Base-by-base conservation (phyloP, 1,140 invertebrate genomes). In the Sitobion miscanthi region DNA sequence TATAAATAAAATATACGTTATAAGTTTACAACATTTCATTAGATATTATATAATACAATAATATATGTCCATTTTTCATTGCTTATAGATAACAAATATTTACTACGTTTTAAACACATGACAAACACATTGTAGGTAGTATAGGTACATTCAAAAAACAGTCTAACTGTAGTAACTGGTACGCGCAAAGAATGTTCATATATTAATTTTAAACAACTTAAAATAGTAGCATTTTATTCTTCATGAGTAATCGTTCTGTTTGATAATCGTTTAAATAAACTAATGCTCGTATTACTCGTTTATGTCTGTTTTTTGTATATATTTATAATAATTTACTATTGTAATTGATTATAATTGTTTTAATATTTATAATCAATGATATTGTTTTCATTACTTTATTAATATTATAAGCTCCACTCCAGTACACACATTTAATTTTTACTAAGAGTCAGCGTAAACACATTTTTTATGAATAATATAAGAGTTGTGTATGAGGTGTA, bases 361-460 rank as follows among this genome's bases (percentile, higher is more conserved):
- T 17, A 69, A 69, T 17, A 69, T 4, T 69, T n/a, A 77, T 35
- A n/a, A 77, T 77, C n/a, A 77, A 77, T 77, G 62, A 14, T n/a
- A 77, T 77, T n/a, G 62, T 35, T n/a, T 77, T 77, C 30, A 77
- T 83, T 83, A 85, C 21, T 85, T 42, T 85, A 87, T 52, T 35
- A 45, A 85, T 86, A 47, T 86, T 86, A 47, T 49, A 35, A 69
- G 57, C 88, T 17, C 3, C 20, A 90, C 89, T 90, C 89, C 21
- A 62, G 89, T 90, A 69, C 89, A 42, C 30, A 90, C 45, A 45
- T 45, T 30, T 8, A 69, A 20, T 8, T 90, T 90, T 90, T 90
- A 90, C 89, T 45, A 69, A 90, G 88, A 90, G 89, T 90, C 88
- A 57, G 88, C 52, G 21, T 38, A 38, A 49, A 77, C 30, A 77